Conservation (phyloP, 1,140 invertebrate genomes). For the Cotesia typhae region DNA sequence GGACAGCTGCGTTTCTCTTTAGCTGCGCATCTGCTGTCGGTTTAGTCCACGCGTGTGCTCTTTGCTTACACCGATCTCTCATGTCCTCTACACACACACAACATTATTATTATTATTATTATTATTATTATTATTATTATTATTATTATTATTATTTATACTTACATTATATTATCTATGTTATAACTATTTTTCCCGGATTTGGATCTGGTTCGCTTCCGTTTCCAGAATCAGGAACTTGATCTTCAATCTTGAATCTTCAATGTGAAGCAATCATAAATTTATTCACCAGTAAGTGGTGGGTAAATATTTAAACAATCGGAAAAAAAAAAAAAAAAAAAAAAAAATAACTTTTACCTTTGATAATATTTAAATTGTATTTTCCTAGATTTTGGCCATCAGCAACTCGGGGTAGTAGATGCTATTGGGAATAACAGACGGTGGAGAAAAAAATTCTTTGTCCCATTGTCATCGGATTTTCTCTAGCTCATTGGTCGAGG, state of each 20-base stretch:
- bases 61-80: conserved; percentile 9
- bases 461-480: conserved; percentile 57
- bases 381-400: too few relatives aligned
- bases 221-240: too few relatives aligned
- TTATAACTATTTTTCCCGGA: too few relatives aligned
- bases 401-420: neutral
- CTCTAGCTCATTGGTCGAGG: neutral
- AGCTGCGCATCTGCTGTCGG: conserved; percentile 63
- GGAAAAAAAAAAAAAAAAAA: too few relatives aligned
- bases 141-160: conserved; percentile 32
- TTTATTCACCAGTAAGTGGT: too few relatives aligned
- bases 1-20: conserved; percentile 58
- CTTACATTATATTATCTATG: too few relatives aligned
- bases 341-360: too few relatives aligned
- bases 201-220: neutral
- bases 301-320: too few relatives aligned
- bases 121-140: conserved; percentile 5
- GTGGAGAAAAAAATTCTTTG: conserved; percentile 53
- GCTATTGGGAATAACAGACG: conserved; percentile 1
- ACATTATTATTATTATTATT: conserved; percentile 39
- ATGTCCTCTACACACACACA: too few relatives aligned
- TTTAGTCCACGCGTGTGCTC: conserved; percentile 60
- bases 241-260: too few relatives aligned
- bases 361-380: too few relatives aligned
- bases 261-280: too few relatives aligned